Evolutionary conservation across 2,888 invertebrate genomes (phyloP), one percentile per base, ranked within the genome.

Genomic region (Chorisops tibialis): DNA sequence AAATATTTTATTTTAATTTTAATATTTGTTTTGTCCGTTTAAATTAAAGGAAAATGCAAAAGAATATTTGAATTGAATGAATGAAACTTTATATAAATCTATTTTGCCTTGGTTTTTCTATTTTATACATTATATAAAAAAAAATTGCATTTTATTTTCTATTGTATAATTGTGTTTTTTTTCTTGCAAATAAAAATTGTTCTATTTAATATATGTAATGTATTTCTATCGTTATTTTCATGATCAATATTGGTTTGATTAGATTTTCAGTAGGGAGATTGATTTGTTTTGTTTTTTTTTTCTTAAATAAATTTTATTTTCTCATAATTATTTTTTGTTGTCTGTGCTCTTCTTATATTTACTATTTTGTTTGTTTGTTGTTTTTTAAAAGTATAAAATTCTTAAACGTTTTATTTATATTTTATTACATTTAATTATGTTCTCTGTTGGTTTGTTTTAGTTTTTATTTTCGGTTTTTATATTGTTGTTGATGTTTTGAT

Each of bases 181-280:
- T 56, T 16, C 18, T 43, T 56, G 56, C 56, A 56, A 56, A 56
- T 43, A 56, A 56, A 56, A 56, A 56, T 56, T 56, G 30, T 35
- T 56, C 56, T 56, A 56, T 43, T 56, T 56, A 56, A 56, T 43
- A 43, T 56, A 56, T 43, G 30, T 30, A n/a, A n/a, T 56, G 43
- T 54, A 21, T 56, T 30, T 56, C 30, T 56, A 56, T 43, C 56
- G 30, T 56, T 56, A 43, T 56, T 56, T 56, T 45, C 9, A 30
- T 9, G 30, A 30, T 30, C 30, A 30, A 7, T 30, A 30, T 30
- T 56, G 56, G 45, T 56, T 56, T 19, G 37, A 14, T 14, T 43
- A 43, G n/a, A 21, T 56, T 56, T 56, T 45, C 19, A 30, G 35
- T 43, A 16, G 14, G 30, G n/a, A n/a, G 14, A 16, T 50, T n/a